phyloP scores from a whole-genome alignment of 2,113 vertebrate species.

The Eolophus roseicapilla region DNA sequence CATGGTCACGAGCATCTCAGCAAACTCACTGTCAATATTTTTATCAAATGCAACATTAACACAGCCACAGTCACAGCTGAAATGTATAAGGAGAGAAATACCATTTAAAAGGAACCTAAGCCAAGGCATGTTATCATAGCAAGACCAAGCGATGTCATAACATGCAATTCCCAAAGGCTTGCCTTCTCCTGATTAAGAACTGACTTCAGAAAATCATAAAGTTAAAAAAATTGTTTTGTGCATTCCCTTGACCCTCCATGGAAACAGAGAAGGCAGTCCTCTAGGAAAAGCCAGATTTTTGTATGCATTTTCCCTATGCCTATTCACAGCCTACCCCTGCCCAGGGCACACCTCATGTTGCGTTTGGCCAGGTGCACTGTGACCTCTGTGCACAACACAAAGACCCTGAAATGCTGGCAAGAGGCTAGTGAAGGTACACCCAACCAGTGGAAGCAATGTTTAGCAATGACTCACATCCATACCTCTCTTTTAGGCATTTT shows the following conservation, averaged over 20 bases:
- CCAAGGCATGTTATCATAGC: not conserved
- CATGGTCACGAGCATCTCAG: not conserved
- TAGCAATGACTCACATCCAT: not conserved
- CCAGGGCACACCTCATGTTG: not conserved
- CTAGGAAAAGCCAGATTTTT: not conserved
- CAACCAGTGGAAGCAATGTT: not conserved
- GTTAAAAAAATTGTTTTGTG: not conserved
- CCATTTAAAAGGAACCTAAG: not conserved
- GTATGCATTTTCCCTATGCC: not conserved
- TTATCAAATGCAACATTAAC: not conserved
- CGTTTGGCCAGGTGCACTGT: not conserved
- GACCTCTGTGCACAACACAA: rapidly evolving
- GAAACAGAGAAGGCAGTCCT: not conserved
- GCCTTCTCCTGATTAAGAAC: not conserved
- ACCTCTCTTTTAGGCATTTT: not conserved
- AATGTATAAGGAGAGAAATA: not conserved
- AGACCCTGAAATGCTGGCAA: rapidly evolving
- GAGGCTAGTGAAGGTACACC: not conserved
- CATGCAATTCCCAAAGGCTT: not conserved
- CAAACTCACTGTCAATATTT: not conserved
- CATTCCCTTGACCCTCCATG: not conserved
- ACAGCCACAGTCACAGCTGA: not conserved
- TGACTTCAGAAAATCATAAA: not conserved
- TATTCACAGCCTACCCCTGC: not conserved
- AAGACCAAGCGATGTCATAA: not conserved